phyloP scores from a whole-genome alignment of 2,797 vertebrate species.

The Cetoscarus ocellatus region DNA sequence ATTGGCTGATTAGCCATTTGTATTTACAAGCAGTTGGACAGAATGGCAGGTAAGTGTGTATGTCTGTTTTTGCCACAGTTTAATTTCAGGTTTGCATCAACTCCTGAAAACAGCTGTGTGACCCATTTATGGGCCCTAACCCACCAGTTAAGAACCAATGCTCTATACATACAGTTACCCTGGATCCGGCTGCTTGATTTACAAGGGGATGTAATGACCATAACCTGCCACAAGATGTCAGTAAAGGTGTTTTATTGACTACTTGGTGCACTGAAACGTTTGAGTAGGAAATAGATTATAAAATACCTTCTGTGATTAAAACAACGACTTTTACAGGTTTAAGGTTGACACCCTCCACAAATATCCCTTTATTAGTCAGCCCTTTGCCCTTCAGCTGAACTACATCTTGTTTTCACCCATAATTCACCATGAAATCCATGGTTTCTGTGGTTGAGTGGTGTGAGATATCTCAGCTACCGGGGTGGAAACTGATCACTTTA shows the following conservation, averaged over 20 bases:
- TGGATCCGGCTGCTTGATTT: background rate
- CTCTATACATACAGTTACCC: background rate
- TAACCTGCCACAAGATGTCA: slow-evolving; percentile 37
- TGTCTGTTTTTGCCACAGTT: too few species aligned
- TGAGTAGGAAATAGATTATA: background rate
- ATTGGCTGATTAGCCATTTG: too few species aligned
- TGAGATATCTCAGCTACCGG: slow-evolving; percentile 11
- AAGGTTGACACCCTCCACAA: background rate
- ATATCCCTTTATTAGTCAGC: too few species aligned
- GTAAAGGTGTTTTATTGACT: slow-evolving; percentile 20
- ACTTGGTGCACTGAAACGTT: background rate
- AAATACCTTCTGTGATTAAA: background rate
- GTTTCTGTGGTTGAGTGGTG: background rate
- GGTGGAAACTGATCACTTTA: slow-evolving; percentile 37
- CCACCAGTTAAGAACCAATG: too few species aligned
- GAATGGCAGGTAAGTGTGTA: too few species aligned
- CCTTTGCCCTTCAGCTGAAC: background rate
- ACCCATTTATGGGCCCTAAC: too few species aligned
- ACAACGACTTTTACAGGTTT: background rate
- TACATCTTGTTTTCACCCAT: background rate
- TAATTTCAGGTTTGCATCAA: too few species aligned
- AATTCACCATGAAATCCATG: background rate
- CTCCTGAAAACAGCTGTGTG: too few species aligned
- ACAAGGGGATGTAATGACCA: slow-evolving; percentile 1
- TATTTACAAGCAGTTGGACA: too few species aligned